Conservation (phyloP, 2,113 vertebrate species). For the Dryoscopus gambensis region DNA sequence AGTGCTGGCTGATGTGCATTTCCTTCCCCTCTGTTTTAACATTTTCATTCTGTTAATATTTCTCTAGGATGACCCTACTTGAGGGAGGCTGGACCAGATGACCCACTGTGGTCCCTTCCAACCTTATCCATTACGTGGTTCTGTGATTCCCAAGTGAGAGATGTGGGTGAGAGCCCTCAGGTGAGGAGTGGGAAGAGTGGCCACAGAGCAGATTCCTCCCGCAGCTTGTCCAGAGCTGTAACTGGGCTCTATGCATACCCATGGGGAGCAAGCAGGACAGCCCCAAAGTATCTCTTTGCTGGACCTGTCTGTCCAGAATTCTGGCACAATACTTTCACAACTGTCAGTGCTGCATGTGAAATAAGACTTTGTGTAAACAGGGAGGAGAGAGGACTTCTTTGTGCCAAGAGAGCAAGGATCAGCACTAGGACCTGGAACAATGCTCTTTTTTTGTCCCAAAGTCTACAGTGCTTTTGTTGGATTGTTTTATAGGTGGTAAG, state of each 20-base stretch:
- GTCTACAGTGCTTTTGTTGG: not conserved
- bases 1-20: not conserved
- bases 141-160: not conserved
- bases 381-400: not conserved
- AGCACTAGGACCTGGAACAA: not conserved
- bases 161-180: not conserved
- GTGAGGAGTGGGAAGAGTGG: not conserved
- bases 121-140: not conserved
- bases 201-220: not conserved
- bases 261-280: not conserved
- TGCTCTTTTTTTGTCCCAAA: not conserved
- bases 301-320: not conserved
- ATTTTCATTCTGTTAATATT: not conserved
- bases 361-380: not conserved
- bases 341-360: not conserved
- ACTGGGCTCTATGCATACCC: not conserved
- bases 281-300: not conserved
- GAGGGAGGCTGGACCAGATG: not conserved
- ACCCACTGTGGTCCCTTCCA: not conserved
- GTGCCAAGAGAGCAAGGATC: not conserved
- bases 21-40: not conserved
- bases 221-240: not conserved
- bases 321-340: not conserved
- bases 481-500: not conserved
- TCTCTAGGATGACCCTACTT: not conserved